These are phyloP conservation scores for Orius insidiosus DNA, from an alignment of 1,140 invertebrate species.

Conservation along the genomic window DNA sequence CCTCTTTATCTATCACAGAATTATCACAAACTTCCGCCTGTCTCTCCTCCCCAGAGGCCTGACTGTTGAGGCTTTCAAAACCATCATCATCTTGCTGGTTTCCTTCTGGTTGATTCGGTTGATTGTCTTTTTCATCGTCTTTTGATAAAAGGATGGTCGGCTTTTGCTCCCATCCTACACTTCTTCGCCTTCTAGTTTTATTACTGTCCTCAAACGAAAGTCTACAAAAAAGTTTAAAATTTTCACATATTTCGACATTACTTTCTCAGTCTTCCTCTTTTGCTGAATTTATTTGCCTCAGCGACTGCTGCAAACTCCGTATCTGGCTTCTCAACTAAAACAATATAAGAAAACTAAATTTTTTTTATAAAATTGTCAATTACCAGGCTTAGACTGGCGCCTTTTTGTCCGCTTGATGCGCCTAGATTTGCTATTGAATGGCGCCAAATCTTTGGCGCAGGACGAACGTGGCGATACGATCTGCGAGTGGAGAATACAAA, in stretches of 20 bases:
- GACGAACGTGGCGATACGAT: conserved; percentile 57
- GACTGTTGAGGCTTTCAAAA: conserved; percentile 68
- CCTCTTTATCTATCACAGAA: neutral
- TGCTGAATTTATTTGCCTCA: conserved; percentile 17
- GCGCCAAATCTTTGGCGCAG: conserved; percentile 6
- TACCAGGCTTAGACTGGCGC: conserved; percentile 8
- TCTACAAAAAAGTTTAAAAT: conserved; percentile 7
- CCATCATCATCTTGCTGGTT: conserved; percentile 48
- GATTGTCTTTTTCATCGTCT: no score
- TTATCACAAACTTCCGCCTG: conserved; percentile 23
- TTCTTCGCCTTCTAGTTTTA: neutral
- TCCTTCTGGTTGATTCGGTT: neutral
- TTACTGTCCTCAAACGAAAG: conserved; percentile 14
- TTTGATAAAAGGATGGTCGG: no score
- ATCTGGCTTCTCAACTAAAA: neutral
- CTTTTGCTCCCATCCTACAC: conserved; percentile 9
- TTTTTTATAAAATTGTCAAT: conserved; percentile 1
- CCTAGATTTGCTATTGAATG: conserved; percentile 18
- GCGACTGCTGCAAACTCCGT: neutral
- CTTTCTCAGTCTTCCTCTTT: conserved; percentile 19
- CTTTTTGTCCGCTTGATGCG: conserved; percentile 22
- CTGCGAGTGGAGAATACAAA: conserved; percentile 79
- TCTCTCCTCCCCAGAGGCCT: conserved; percentile 43
- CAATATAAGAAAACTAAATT: neutral
- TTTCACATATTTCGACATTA: conserved; percentile 15